phyloP scores from a whole-genome alignment of 1,140 invertebrate species.

The Ceratosolen solmsi region DNA sequence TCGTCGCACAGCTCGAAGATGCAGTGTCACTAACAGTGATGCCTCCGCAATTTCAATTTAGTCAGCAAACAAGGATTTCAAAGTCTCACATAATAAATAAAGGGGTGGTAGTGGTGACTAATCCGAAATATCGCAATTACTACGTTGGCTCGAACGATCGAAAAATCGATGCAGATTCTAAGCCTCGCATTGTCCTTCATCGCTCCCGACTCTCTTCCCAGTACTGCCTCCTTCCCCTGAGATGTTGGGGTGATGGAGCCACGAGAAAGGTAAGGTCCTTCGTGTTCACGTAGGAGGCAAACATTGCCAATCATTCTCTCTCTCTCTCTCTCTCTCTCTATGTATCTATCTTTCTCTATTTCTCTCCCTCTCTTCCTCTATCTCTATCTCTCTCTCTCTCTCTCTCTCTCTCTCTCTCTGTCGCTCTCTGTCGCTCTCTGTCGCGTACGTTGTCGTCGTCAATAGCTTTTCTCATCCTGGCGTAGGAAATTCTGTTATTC shows the following conservation, averaged over 20 bases:
- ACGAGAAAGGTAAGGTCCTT: background rate
- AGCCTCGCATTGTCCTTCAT: too few relatives aligned
- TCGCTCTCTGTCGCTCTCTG: background rate
- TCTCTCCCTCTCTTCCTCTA: too few relatives aligned
- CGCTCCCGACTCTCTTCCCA: too few relatives aligned
- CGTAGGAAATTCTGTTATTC: conserved; percentile 63
- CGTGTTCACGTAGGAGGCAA: too few relatives aligned
- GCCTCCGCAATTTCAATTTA: conserved; percentile 29
- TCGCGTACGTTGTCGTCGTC: background rate
- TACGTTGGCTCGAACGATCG: too few relatives aligned
- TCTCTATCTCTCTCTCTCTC: too few relatives aligned
- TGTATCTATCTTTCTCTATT: too few relatives aligned
- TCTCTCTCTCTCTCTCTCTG: background rate
- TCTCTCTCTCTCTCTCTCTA: too few relatives aligned
- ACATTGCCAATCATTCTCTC: too few relatives aligned
- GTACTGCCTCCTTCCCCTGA: background rate
- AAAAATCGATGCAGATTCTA: too few relatives aligned
- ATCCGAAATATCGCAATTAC: conserved; percentile 1
- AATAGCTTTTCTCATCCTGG: background rate
- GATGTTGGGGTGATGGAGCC: background rate
- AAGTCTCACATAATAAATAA: conserved; percentile 30
- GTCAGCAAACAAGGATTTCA: conserved; percentile 23
- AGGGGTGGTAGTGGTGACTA: background rate
- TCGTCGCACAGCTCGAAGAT: background rate
- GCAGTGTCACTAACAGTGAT: conserved; percentile 3